Evolutionary conservation across 1,140 invertebrate genomes (phyloP).

Genomic region (Stegodyphus dumicola): DNA sequence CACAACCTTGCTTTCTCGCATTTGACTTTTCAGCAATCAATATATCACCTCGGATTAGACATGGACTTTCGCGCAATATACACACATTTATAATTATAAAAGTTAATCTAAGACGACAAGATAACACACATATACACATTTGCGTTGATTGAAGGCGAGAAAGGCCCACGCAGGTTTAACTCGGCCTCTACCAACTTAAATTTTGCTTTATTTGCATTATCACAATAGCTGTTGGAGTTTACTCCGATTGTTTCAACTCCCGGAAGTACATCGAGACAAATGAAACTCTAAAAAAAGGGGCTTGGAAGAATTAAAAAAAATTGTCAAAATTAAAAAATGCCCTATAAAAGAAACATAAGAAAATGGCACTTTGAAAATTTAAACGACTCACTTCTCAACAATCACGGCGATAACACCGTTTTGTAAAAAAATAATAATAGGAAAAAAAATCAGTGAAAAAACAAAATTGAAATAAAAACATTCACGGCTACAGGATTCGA

Average conservation of each 20-base stretch:
- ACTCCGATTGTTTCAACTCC: neutral
- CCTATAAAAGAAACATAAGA: constrained; percentile 15
- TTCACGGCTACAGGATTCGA: constrained; percentile 27
- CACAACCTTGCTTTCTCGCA: constrained; percentile 41
- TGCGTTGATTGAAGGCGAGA: constrained; percentile 8
- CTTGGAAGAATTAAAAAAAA: neutral
- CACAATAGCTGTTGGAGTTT: constrained; percentile 1
- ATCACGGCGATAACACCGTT: neutral
- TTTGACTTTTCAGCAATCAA: constrained; percentile 6
- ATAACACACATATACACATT: constrained; percentile 32
- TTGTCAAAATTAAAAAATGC: constrained; percentile 23
- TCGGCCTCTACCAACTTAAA: constrained; percentile 9
- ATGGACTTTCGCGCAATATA: neutral
- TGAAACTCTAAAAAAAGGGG: neutral
- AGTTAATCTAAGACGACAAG: constrained; percentile 25
- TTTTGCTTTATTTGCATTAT: neutral
- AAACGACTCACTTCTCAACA: neutral
- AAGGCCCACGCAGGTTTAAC: neutral
- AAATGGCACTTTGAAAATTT: constrained; percentile 1
- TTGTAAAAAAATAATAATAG: neutral
- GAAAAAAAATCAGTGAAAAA: neutral
- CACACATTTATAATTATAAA: constrained; percentile 23
- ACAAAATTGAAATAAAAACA: neutral
- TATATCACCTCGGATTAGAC: neutral
- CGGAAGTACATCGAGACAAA: constrained; percentile 16